Conservation (phyloP, 2,113 vertebrate genomes). For the Stomatorhinus ivindoensis region DNA sequence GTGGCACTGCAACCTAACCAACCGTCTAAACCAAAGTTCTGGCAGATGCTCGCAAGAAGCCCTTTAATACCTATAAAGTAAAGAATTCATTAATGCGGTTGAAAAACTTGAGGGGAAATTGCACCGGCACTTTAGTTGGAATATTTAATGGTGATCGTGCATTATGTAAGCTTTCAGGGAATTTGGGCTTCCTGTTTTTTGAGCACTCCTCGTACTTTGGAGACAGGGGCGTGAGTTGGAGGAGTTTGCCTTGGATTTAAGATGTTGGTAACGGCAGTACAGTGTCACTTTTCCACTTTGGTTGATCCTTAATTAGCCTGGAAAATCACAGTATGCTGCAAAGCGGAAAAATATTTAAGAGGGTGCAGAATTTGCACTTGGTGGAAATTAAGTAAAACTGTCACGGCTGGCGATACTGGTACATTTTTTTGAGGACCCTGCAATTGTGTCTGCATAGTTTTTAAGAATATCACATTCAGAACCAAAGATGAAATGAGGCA, state of each 20-base stretch:
- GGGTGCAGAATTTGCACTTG: not conserved
- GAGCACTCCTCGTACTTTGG: not conserved
- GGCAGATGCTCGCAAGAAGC: not conserved
- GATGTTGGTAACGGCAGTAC: not conserved
- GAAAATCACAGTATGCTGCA: not conserved
- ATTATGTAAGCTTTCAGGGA: conserved; percentile 9
- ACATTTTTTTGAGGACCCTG: not conserved
- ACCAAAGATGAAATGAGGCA: not conserved
- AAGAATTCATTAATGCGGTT: not conserved
- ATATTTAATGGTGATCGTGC: not conserved
- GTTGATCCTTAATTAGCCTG: not conserved
- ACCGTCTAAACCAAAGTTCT: not conserved
- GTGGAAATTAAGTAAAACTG: not conserved
- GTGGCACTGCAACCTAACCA: not conserved
- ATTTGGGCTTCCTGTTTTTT: not conserved
- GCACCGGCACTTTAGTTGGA: not conserved
- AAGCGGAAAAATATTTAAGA: not conserved
- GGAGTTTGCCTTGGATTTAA: not conserved
- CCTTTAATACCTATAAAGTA: not conserved
- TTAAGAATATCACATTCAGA: not conserved
- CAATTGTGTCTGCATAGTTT: not conserved
- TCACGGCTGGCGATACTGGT: not conserved
- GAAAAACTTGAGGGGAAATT: not conserved
- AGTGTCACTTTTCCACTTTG: not conserved
- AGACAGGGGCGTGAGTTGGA: not conserved